These are phyloP conservation scores for Hippasteria phrygiana DNA, from an alignment of 53 echinoderm and acorn worm species.

Conservation along the genomic window DNA sequence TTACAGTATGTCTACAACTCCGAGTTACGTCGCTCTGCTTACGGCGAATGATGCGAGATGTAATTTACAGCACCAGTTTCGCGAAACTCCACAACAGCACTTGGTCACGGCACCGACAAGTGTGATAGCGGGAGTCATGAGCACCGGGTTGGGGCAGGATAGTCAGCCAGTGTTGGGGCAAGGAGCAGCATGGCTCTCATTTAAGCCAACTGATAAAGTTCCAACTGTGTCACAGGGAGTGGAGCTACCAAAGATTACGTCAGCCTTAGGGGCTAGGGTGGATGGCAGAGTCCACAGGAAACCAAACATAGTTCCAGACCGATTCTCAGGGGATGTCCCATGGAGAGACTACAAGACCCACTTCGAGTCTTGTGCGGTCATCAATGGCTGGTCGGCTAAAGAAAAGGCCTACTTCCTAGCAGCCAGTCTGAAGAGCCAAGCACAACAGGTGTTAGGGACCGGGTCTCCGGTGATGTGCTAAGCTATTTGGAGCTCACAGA, in stretches of 20 bases:
- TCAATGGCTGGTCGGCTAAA: conserved; percentile 3
- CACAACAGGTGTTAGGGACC: conserved; percentile 6
- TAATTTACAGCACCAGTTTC: background rate
- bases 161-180: background rate
- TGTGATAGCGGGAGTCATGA: background rate
- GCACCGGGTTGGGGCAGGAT: background rate
- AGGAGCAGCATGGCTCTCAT: background rate
- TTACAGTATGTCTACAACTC: background rate
- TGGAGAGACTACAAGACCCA: conserved; percentile 14
- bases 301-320: background rate
- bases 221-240: background rate
- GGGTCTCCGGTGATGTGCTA: background rate
- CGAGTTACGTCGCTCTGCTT: background rate
- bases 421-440: background rate
- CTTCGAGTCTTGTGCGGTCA: conserved; percentile 9
- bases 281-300: background rate
- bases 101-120: background rate
- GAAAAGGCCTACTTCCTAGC: conserved; percentile 1
- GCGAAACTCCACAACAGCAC: background rate
- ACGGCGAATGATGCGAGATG: background rate
- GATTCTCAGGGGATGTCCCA: background rate
- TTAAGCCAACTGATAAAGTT: background rate
- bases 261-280: background rate
- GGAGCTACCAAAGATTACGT: background rate
- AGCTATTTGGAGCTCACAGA: conserved; percentile 5